Base-by-base conservation (phyloP, 2,888 invertebrate genomes). In the Euplexia lucipara region DNA sequence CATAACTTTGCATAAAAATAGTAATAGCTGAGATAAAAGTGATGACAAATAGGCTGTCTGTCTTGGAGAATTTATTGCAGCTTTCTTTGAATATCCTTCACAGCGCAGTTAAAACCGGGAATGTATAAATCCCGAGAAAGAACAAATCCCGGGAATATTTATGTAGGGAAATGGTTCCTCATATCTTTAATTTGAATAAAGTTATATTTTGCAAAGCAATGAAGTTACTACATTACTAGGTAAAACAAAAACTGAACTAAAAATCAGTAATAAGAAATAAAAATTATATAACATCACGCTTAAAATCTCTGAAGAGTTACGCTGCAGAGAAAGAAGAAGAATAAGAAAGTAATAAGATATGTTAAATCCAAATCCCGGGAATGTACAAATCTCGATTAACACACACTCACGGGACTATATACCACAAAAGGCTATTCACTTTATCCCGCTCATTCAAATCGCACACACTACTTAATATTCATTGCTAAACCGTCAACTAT, bases 1-100 rank as follows among this genome's bases (percentile, higher is more conserved):
- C 74, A 53, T 53, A 66, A 58, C 9, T 58, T 68, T 34, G 30
- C 26, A 18, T 32, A 42, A 44, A 35, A 51, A 37, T 8, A 47
- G 32, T 26, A 35, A 60, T 32, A 26, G 16, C 2, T 26, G 39
- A 48, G 35, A 59, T 75, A 53, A 59, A 51, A 70, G 14, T 22
- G 70, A 61, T 61, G 44, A 45, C 39, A 20, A 18, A 48, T 22
- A 70, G 20, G 30, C 34, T 30, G 44, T 48, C 39, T 16, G 63
- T 35, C 14, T 6, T 47, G 10, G 8, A 45, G 34, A 39, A 72
- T 65, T 4, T 44, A 64, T 71, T 52, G 18, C 41, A 62, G 20
- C 54, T n/a, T 45, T 49, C 16, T 32, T 14, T 34, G 35, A 51
- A 51, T 39, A 54, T 30, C 39, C 12, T 47, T 5, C 32, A 37